Evolutionary conservation across 2,113 vertebrate species (phyloP).

Genomic region (Pygoscelis adeliae): DNA sequence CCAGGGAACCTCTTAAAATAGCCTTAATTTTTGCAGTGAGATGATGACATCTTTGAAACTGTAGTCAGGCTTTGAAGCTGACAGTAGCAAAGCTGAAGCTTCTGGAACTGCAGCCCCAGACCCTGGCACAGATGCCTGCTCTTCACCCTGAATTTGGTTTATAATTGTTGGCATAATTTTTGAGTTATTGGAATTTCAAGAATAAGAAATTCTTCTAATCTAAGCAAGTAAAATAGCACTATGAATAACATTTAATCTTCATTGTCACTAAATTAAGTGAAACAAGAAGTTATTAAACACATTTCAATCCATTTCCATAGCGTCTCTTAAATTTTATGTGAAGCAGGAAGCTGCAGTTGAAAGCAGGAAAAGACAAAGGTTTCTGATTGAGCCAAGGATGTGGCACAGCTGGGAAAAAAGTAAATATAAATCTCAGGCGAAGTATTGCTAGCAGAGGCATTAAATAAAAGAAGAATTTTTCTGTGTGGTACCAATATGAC

Average conservation of each 20-base stretch:
- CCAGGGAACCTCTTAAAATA: conserved; percentile 28
- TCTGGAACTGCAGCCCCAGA: conserved; percentile 34
- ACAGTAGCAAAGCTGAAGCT: conserved; percentile 49
- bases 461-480: not conserved
- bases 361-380: conserved; percentile 56
- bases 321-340: conserved; percentile 47
- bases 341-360: conserved; percentile 59
- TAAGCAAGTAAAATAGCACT: conserved; percentile 49
- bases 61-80: conserved; percentile 46
- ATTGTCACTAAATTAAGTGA: conserved; percentile 71
- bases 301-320: conserved; percentile 35
- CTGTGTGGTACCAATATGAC: not conserved
- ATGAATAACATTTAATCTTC: conserved; percentile 64
- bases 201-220: conserved; percentile 46
- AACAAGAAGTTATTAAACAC: conserved; percentile 43
- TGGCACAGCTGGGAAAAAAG: conserved; percentile 51
- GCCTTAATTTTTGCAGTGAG: conserved; percentile 7
- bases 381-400: conserved; percentile 53
- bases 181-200: conserved; percentile 36
- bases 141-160: not conserved
- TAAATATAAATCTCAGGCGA: conserved; percentile 15
- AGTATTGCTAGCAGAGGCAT: conserved; percentile 16
- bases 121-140: not conserved
- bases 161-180: conserved; percentile 34
- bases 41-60: conserved; percentile 61